Evolutionary conservation across 2,888 invertebrate genomes (phyloP), one percentile per base, ranked within the genome.

Genomic region (Arge pagana): DNA sequence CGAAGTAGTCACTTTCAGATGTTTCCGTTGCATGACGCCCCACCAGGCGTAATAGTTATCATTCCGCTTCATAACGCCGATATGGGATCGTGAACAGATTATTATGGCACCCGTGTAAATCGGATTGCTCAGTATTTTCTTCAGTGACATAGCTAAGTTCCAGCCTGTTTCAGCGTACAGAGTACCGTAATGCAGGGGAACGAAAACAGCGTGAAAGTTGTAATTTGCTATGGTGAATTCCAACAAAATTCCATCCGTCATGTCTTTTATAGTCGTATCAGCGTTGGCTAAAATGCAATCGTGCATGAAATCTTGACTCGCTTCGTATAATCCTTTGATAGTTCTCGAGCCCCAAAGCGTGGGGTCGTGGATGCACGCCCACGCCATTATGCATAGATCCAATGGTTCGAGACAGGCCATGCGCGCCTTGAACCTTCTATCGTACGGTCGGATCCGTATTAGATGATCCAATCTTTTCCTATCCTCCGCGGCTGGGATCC

Each of bases 151-250:
- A 2, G 70, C 66, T 19, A 76, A 52, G 31, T 72, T 72, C 70
- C 68, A 70, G 2, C 70, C 71, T 16, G 67, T 59, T 15, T 24
- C 52, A 0, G 64, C 54, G 18, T 72, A 72, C 3, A 70, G 54
- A 8, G 21, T 50, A 2, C 60, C 61, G 4, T 57, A 53, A 24
- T 72, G 74, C 1, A 72, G 16, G 0, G 74, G 73, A 0, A 68
- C 69, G 24, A 72, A 70, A 0, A 66, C 71, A 0, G 61, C 65
- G 1, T 63, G 63, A 15, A 76, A 76, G 3, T 49, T 56, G 30
- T 73, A 74, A 55, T 76, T 74, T 0, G 67, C 72, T 8, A 76
- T 68, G 24, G 65, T 63, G 51, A 76, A 74, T 41, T 74, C 69
- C 0, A 58, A 57, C 3, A 72, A 37, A 2, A 68, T 15, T 5